Conservation (phyloP, 2,113 vertebrate genomes). For the Psittacus erithacus region DNA sequence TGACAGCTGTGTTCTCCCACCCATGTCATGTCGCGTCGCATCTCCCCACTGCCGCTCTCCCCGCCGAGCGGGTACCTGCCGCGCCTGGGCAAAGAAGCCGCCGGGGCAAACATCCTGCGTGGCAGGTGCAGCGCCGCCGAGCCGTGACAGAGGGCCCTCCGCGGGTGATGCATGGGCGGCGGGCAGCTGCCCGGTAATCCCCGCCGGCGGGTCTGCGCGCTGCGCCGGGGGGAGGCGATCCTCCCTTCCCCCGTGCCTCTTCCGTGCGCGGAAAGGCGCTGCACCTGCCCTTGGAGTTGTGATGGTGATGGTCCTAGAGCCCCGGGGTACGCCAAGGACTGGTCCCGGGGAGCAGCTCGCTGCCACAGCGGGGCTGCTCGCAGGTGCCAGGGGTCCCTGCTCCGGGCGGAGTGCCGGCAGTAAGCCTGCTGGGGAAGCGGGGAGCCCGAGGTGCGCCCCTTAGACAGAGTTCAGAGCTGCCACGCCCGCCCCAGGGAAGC, state of each 20-base stretch:
- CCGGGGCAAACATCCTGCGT: neutral
- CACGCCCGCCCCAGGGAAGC: neutral
- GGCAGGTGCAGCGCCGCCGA: neutral
- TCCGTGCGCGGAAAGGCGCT: neutral
- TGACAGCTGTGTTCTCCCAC: neutral
- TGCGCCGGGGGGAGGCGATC: neutral
- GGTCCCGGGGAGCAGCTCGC: neutral
- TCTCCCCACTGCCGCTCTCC: neutral
- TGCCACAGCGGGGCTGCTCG: neutral
- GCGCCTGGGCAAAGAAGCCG: neutral
- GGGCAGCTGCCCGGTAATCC: slow-evolving; percentile 22
- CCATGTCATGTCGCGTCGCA: too few species aligned
- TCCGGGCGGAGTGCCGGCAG: too few species aligned
- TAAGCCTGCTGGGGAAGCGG: neutral
- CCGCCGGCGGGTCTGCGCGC: neutral
- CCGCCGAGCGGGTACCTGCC: neutral
- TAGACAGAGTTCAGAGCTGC: neutral
- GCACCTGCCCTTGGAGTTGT: neutral
- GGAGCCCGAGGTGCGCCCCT: rapidly evolving
- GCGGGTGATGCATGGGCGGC: neutral
- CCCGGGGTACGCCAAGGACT: neutral
- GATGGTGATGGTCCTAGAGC: neutral
- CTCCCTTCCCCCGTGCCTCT: neutral
- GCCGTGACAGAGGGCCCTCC: slow-evolving; percentile 12
- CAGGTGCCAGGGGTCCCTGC: neutral